phyloP scores from a whole-genome alignment of 2,797 vertebrate genomes.

The Pitangus sulphuratus region DNA sequence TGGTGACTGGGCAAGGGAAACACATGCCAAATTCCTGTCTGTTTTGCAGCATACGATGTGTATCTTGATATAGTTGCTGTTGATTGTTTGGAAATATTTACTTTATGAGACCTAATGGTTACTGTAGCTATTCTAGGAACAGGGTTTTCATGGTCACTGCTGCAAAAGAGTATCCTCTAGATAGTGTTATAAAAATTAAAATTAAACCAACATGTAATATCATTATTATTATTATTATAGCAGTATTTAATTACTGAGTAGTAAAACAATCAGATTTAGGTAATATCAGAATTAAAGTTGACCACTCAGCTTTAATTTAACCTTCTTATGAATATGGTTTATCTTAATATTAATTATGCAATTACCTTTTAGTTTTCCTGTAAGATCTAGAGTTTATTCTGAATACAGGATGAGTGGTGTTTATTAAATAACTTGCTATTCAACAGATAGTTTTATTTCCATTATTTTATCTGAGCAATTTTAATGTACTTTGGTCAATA shows the following conservation, averaged over 20 bases:
- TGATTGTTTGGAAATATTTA: neutral
- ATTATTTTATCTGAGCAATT: neutral
- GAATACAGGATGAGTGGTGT: neutral
- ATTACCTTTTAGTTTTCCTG: neutral
- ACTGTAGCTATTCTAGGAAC: neutral
- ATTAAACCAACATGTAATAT: neutral
- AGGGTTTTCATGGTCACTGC: neutral
- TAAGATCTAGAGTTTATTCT: neutral
- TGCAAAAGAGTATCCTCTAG: neutral
- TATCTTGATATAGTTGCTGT: neutral
- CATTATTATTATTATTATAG: neutral
- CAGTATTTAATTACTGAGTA: neutral
- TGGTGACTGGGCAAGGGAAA: constrained; percentile 2
- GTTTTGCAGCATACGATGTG: neutral
- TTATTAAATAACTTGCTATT: neutral
- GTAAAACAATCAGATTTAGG: neutral
- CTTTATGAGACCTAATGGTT: neutral
- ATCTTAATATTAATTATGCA: neutral
- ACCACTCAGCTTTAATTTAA: neutral
- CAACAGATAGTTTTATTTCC: neutral
- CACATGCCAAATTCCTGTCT: constrained; percentile 2
- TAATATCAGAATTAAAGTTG: neutral
- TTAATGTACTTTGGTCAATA: neutral
- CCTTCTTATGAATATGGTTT: neutral
- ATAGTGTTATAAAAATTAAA: neutral